Evolutionary conservation across 2,113 vertebrate species (phyloP).

Genomic region (Sula dactylatra): DNA sequence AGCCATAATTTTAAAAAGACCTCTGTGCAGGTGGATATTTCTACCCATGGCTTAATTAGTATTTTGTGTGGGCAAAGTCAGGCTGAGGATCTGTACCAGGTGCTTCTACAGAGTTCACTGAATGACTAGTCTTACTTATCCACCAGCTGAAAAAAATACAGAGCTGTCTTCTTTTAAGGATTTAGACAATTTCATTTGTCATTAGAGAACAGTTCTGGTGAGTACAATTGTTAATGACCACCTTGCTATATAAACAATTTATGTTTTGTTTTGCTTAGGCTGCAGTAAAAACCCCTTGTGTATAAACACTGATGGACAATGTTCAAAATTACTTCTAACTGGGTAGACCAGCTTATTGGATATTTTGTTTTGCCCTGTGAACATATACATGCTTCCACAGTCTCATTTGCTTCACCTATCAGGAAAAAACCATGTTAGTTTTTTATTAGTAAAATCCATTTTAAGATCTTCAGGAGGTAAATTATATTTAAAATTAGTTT

Average conservation of each 20-base stretch:
- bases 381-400: neutral
- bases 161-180: neutral
- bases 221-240: neutral
- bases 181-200: neutral
- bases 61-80: neutral
- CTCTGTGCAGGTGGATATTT: neutral
- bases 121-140: neutral
- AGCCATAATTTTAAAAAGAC: neutral
- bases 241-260: neutral
- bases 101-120: neutral
- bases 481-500: slow-evolving; percentile 74
- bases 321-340: slow-evolving; percentile 1
- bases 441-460: slow-evolving; percentile 72
- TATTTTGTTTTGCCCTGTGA: slow-evolving; percentile 5
- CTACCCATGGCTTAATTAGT: neutral
- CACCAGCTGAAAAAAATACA: neutral
- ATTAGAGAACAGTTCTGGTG: neutral
- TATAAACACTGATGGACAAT: neutral
- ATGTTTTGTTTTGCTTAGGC: neutral
- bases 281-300: neutral
- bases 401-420: slow-evolving; percentile 32
- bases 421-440: slow-evolving; percentile 16
- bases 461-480: slow-evolving; percentile 73
- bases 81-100: neutral
- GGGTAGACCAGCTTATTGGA: neutral